Conservation (phyloP, 2,888 invertebrate species). For the Pammene fasciana region DNA sequence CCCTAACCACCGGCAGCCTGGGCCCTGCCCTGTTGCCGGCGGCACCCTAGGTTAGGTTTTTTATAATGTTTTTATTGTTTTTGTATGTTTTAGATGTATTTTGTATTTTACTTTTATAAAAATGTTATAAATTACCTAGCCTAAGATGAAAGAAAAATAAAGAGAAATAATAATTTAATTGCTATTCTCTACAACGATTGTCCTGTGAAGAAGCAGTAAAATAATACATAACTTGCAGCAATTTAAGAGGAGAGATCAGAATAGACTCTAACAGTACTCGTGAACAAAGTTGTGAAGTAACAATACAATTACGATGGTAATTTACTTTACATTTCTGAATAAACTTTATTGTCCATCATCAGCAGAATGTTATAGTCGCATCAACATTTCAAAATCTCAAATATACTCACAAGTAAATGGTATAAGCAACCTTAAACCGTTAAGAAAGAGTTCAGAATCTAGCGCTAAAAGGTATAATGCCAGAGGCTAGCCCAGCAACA, state of each 20-base stretch:
- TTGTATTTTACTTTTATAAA: too few relatives aligned
- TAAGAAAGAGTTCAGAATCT: not conserved
- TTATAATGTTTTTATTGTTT: too few relatives aligned
- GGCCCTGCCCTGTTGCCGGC: too few relatives aligned
- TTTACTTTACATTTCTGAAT: conserved; percentile 41
- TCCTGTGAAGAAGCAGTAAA: conserved; percentile 1
- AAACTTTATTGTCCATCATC: conserved; percentile 42
- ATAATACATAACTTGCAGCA: not conserved
- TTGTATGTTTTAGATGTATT: too few relatives aligned
- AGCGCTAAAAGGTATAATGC: not conserved
- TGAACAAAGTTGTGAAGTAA: conserved; percentile 39
- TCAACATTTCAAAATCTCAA: not conserved
- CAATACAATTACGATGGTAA: conserved; percentile 36
- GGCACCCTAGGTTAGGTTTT: too few relatives aligned
- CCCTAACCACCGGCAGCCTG: too few relatives aligned
- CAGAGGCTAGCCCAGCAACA: conserved; percentile 5
- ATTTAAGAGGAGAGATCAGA: conserved; percentile 17
- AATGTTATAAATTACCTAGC: too few relatives aligned
- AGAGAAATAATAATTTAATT: too few relatives aligned
- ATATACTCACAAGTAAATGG: not conserved
- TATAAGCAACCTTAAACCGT: not conserved
- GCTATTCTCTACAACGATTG: not conserved
- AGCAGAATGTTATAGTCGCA: conserved; percentile 23
- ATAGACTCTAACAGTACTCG: conserved; percentile 32
- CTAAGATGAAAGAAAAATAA: too few relatives aligned